phyloP scores from a whole-genome alignment of 2,888 invertebrate species.

The Callimorpha dominula region DNA sequence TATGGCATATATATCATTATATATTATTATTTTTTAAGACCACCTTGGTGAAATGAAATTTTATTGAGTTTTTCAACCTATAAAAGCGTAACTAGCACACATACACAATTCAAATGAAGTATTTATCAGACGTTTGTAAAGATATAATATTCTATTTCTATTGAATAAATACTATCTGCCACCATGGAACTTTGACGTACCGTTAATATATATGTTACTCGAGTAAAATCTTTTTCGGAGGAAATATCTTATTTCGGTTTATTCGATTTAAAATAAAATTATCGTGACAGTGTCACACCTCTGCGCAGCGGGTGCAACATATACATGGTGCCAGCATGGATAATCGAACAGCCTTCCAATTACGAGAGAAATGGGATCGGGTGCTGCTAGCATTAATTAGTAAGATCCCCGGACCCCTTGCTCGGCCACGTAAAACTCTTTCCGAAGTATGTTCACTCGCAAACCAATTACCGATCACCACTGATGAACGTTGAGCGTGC shows the following conservation, averaged over 20 bases:
- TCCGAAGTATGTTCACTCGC: slow-evolving; percentile 68
- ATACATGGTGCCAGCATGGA: slow-evolving; percentile 54
- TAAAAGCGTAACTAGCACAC: neutral
- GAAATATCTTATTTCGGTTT: neutral
- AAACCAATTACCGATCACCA: slow-evolving; percentile 78
- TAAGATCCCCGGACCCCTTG: slow-evolving; percentile 71
- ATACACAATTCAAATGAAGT: neutral
- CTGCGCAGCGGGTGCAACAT: slow-evolving; percentile 38
- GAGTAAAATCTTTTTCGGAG: neutral
- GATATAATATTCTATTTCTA: neutral
- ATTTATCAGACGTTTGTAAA: neutral
- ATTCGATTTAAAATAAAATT: neutral
- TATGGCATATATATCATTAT: no score
- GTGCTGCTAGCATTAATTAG: slow-evolving; percentile 75
- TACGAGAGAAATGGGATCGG: slow-evolving; percentile 59
- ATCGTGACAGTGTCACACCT: slow-evolving; percentile 27
- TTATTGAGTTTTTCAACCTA: no score
- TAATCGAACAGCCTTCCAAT: slow-evolving; percentile 69
- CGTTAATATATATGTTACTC: neutral
- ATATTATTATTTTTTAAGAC: no score
- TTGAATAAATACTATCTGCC: neutral
- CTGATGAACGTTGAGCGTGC: slow-evolving; percentile 76
- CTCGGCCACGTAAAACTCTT: slow-evolving; percentile 62
- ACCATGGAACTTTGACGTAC: neutral
- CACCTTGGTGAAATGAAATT: no score